These are phyloP conservation scores for Papilio glaucus DNA, from an alignment of 1,140 invertebrate species.

Conservation along the genomic window DNA sequence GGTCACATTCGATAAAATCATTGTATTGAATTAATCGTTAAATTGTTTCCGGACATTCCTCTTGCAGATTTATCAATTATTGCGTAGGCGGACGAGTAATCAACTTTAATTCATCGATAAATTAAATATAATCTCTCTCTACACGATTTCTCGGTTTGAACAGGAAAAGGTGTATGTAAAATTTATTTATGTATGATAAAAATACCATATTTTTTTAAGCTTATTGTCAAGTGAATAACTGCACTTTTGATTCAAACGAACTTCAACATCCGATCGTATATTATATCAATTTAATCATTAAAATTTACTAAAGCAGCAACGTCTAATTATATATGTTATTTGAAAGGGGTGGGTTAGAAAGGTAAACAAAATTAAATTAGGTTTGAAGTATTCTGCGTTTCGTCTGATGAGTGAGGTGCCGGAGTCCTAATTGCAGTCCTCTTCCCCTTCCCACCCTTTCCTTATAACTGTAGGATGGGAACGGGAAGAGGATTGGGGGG, in stretches of 20 bases:
- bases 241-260: too few relatives aligned
- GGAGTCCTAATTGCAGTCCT: too few relatives aligned
- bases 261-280: too few relatives aligned
- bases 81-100: conserved; percentile 18
- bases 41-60: conserved; percentile 19
- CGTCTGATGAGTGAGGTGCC: too few relatives aligned
- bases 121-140: conserved; percentile 15
- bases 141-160: not conserved
- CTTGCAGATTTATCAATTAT: conserved; percentile 23
- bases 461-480: too few relatives aligned
- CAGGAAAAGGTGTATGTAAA: not conserved
- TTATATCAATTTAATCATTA: too few relatives aligned
- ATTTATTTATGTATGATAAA: too few relatives aligned
- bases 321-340: not conserved
- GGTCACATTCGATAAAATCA: conserved; percentile 14
- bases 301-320: not conserved
- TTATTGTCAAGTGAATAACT: not conserved
- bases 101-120: conserved; percentile 3
- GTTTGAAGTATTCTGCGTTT: too few relatives aligned
- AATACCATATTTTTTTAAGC: too few relatives aligned
- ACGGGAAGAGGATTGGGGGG: too few relatives aligned
- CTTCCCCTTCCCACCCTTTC: too few relatives aligned
- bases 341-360: not conserved
- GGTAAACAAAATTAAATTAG: not conserved
- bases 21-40: conserved; percentile 28